Evolutionary conservation across 2,113 vertebrate genomes (phyloP), one percentile per base, ranked within the genome.

Genomic region (Corythaeola cristata): DNA sequence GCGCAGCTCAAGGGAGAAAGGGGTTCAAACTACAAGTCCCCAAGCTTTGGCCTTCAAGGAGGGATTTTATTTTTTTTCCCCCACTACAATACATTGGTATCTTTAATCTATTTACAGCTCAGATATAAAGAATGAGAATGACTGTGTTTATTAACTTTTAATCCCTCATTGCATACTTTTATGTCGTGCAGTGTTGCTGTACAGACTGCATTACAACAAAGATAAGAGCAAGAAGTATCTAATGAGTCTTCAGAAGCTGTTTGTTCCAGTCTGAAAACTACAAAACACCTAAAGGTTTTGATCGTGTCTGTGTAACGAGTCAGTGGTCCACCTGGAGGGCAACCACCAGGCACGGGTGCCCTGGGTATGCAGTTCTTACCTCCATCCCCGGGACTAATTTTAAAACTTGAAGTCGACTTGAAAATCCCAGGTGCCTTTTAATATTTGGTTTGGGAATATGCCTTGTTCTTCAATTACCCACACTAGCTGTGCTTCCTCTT

Each of bases 21-120:
- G 52, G 49, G 71, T 62, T 95, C 71, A 63, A 86, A 49, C 86
- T 69, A 75, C 89, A 95, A 39, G 58, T 85, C 94, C 89, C 84
- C 52, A 5, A 32, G 77, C 89, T 82, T 95, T 14, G 53, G 21
- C 80, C 86, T 92, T 80, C 37, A 32, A 88, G 80, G 33, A 77
- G 26, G 60, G 55, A 69, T 59, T 26, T 39, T 62, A 53, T 37
- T 27, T 10, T 12, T 21, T 1, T 1, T 1, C 5, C 9, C 9
- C 26, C 1, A 6, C 75, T 89, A 79, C 63, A 83, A 60, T 22
- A 75, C 53, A 37, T 8, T 12, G n/a, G 37, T 80, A 81, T 78
- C 80, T 94, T 85, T 81, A 49, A 80, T 81, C 80, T 87, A 9
- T 62, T 95, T 79, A 55, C 84, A 92, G 67, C 71, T 93, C 53